These are phyloP conservation scores for Phalera bucephala DNA, from an alignment of 2,888 invertebrate genomes.

Conservation along the genomic window DNA sequence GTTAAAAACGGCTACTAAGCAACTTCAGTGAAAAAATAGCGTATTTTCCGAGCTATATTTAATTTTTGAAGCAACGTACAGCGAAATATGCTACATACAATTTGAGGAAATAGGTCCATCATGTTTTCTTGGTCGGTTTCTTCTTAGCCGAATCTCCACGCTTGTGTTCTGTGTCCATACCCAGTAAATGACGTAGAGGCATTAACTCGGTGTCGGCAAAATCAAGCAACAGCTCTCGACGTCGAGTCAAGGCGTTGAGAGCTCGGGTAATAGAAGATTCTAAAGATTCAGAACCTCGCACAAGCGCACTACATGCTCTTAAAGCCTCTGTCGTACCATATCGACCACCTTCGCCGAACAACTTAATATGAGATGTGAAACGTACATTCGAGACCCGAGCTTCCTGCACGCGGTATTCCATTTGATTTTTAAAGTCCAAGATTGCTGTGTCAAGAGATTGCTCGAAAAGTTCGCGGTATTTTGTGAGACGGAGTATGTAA, in stretches of 20 bases:
- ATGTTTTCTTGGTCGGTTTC: neutral
- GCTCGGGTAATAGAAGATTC: slow-evolving; percentile 44
- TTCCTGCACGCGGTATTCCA: slow-evolving; percentile 52
- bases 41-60: too few relatives aligned
- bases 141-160: too few relatives aligned
- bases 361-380: slow-evolving; percentile 49
- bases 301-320: slow-evolving; percentile 39
- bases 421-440: slow-evolving; percentile 35
- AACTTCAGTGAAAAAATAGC: too few relatives aligned
- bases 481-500: slow-evolving; percentile 52
- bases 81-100: too few relatives aligned
- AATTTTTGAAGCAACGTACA: too few relatives aligned
- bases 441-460: slow-evolving; percentile 51
- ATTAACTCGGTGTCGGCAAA: slow-evolving; percentile 45
- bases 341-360: slow-evolving; percentile 58
- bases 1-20: too few relatives aligned
- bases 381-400: slow-evolving; percentile 60
- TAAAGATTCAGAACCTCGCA: slow-evolving; percentile 49
- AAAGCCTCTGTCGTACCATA: slow-evolving; percentile 55
- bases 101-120: too few relatives aligned
- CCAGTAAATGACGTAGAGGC: neutral
- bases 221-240: slow-evolving; percentile 44
- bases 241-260: slow-evolving; percentile 44
- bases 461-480: slow-evolving; percentile 50
- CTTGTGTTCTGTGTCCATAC: neutral